Conservation (phyloP, 2,797 vertebrate species). For the Heterohyrax brucei region DNA sequence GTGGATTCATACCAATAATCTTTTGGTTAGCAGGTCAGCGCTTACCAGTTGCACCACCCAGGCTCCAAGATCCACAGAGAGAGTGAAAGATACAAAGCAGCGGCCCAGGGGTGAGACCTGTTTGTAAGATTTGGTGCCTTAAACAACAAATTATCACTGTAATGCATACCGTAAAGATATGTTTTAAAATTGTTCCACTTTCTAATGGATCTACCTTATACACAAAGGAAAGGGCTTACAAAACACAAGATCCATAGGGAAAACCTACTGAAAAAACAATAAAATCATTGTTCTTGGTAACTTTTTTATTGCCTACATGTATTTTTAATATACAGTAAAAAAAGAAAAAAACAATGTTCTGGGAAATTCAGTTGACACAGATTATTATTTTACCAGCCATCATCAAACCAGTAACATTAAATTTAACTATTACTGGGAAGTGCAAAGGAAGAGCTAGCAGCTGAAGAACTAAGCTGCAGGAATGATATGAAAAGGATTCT, state of each 20-base stretch:
- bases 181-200: neutral
- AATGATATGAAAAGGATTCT: slow-evolving; percentile 17
- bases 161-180: neutral
- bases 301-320: neutral
- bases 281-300: neutral
- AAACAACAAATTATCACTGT: neutral
- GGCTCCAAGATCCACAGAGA: neutral
- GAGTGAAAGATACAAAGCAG: neutral
- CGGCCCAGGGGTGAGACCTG: neutral
- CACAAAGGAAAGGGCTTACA: neutral
- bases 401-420: neutral
- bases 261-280: neutral
- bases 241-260: neutral
- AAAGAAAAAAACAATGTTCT: neutral
- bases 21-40: too few species aligned
- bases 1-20: too few species aligned
- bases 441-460: neutral
- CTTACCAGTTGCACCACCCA: too few species aligned
- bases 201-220: neutral
- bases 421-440: neutral
- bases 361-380: slow-evolving; percentile 19
- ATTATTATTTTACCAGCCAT: neutral
- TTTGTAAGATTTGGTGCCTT: neutral
- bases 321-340: slow-evolving; percentile 21
- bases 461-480: neutral